Evolutionary conservation across 2,797 vertebrate species (phyloP), one percentile per base, ranked within the genome.

Genomic region (Leontocebus nigricollis): DNA sequence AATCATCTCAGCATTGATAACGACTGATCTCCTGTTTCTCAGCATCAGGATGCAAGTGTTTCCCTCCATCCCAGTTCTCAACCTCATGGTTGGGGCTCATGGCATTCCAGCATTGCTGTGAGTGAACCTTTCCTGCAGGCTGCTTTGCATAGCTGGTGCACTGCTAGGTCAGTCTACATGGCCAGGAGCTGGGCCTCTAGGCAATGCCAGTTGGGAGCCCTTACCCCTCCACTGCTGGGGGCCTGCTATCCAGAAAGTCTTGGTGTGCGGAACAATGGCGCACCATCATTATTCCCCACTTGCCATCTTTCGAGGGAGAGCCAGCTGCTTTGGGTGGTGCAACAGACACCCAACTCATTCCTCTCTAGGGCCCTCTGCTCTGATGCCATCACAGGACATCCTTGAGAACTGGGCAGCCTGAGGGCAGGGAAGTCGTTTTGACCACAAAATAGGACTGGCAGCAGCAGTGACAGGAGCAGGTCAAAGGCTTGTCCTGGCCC

Each of bases 51-150:
- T 15, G 36, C 2, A 30, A 50, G 27, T 46, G 6, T 24, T 30
- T 15, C 48, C 57, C 27, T 70, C 27, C 7, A 14, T 41, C 30
- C 59, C 22, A 15, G 41, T 14, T 82, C 48, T 81, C 55, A 24
- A 0, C 41, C 26, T 2, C 33, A n/a, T 19, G 64, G 7, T 17
- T 67, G 64, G 15, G 73, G 27, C 88, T 44, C 5, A 1, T 2
- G 36, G 75, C 17, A 6, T 17, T 22, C 10, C 20, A 30, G 27
- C 1, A 1, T 3, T 1, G 12, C n/a, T 3, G 0, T 7, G 44
- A 15, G 9, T 2, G 41, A 59, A 5, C 8, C 44, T n/a, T 57
- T 13, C 33, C 70, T 30, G 27, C 5, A 22, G 27, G 1, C 24
- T 20, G 24, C 41, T 41, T 50, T 2, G 22, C 52, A 8, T 39